Base-by-base conservation (phyloP, 2,888 invertebrate genomes). In the Noctua janthina region DNA sequence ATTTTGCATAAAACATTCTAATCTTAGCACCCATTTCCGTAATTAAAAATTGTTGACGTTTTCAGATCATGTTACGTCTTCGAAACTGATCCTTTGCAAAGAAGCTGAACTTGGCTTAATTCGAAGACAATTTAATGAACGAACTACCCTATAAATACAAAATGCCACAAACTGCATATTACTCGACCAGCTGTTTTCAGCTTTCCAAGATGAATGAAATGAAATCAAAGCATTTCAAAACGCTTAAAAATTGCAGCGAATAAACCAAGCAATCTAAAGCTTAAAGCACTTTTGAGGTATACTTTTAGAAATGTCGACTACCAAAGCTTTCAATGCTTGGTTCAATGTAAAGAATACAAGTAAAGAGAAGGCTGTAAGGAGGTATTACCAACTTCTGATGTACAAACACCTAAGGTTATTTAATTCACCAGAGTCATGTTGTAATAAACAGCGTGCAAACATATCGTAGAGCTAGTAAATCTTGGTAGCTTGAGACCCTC, bases 391-490 rank as follows among this genome's bases (percentile, higher is more conserved):
- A 62, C 56, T 43, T 35, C 17, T 78, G 49, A 49, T 46, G 46
- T 46, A 11, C 46, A 11, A 74, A 73, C 84, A 39, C 15, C 17
- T 29, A 74, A 83, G 64, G 29, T n/a, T 76, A 76, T 77, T 77
- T 66, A 71, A 72, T 68, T 71, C 69, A 23, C 51, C 67, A 59
- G 64, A 51, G 23, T 35, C 56, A 73, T 73, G 74, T 82, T 62
- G 71, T 74, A 78, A 69, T 85, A 87, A 88, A 88, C 81, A 83
- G 72, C 62, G 56, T 81, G 73, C 80, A 79, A 86, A 84, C 80
- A 87, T 82, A 76, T 87, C 78, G 72, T 76, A 84, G 39, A 39
- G 87, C 84, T 81, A 89, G 90, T 88, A 88, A 90, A 90, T 89
- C 83, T 88, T 84, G 83, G 87, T 87, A 88, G 78, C 46, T 68